A percentile compares a stretch with the other conserved stretches of the same genome.
phyloP scores from a whole-genome alignment of 1,140 invertebrate genomes.

The Drosophila sp. region DNA sequence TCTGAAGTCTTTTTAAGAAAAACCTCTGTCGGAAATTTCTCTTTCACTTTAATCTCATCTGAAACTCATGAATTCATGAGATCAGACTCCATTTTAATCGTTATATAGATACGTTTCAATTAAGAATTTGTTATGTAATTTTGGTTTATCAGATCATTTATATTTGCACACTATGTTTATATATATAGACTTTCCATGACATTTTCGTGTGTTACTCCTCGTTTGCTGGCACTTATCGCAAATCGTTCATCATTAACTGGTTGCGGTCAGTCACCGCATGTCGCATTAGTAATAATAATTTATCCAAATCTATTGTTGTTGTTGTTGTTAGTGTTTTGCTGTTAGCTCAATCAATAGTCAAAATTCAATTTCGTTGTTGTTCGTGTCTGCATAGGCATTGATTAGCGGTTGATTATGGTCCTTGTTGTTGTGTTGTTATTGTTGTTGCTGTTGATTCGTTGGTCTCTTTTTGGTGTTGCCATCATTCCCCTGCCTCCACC shows the following conservation, averaged over 20 bases:
- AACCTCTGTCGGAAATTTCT: too few species aligned
- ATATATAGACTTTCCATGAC: not conserved
- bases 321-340: conserved; percentile 28
- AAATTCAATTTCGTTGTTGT: conserved; percentile 57
- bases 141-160: too few species aligned
- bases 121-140: too few species aligned
- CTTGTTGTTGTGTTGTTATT: conserved; percentile 7
- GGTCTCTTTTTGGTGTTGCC: conserved; percentile 50
- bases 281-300: conserved; percentile 72
- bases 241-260: conserved; percentile 32
- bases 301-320: conserved; percentile 38
- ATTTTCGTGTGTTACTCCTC: not conserved
- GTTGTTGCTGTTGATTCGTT: conserved; percentile 61
- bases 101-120: too few species aligned
- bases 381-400: conserved; percentile 45
- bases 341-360: conserved; percentile 69
- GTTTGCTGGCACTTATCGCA: not conserved
- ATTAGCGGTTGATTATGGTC: conserved; percentile 55
- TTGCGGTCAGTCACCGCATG: conserved; percentile 36
- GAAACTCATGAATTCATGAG: too few species aligned
- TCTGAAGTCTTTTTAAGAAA: too few species aligned
- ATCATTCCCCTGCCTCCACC: conserved; percentile 41
- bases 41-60: too few species aligned
- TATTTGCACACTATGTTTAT: not conserved
- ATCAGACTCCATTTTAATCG: too few species aligned